A percentile compares a stretch with the other conserved stretches of the same genome.
Evolutionary conservation across 1,140 invertebrate genomes (phyloP).

Genomic region (Heliconius himera): DNA sequence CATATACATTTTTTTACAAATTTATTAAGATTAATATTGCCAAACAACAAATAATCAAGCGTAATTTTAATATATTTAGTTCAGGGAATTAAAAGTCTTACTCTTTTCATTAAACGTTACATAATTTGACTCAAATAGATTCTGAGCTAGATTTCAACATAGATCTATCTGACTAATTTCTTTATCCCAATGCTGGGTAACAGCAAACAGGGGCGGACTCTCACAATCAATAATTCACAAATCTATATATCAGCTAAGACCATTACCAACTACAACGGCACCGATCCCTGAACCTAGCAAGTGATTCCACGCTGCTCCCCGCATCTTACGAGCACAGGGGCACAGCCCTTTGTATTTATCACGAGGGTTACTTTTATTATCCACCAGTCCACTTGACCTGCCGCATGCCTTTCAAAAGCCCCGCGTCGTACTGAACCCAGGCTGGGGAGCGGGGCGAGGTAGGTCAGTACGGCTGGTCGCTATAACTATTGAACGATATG

Average conservation of each 20-base stretch:
- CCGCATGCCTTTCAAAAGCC: constrained; percentile 52
- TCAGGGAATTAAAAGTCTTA: too few relatives aligned
- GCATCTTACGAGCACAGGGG: constrained; percentile 64
- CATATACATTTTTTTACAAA: too few relatives aligned
- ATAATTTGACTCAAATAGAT: too few relatives aligned
- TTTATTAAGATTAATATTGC: too few relatives aligned
- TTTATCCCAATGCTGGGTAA: neutral
- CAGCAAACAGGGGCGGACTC: neutral
- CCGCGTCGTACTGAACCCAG: constrained; percentile 7
- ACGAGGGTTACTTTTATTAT: constrained; percentile 77
- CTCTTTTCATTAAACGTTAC: too few relatives aligned
- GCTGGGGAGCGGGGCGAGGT: constrained; percentile 34
- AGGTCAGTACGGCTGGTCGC: constrained; percentile 48
- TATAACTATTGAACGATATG: constrained; percentile 69
- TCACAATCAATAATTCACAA: constrained; percentile 14
- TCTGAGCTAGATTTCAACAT: too few relatives aligned
- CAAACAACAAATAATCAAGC: too few relatives aligned
- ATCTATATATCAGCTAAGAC: constrained; percentile 21
- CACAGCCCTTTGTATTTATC: constrained; percentile 70
- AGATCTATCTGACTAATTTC: neutral
- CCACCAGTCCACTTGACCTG: constrained; percentile 54
- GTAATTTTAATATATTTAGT: too few relatives aligned
- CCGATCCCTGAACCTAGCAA: constrained; percentile 38
- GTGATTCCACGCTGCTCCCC: constrained; percentile 58
- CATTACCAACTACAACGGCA: constrained; percentile 24